Conservation (phyloP, 2,797 vertebrate species). For the Silurus aristotelis region DNA sequence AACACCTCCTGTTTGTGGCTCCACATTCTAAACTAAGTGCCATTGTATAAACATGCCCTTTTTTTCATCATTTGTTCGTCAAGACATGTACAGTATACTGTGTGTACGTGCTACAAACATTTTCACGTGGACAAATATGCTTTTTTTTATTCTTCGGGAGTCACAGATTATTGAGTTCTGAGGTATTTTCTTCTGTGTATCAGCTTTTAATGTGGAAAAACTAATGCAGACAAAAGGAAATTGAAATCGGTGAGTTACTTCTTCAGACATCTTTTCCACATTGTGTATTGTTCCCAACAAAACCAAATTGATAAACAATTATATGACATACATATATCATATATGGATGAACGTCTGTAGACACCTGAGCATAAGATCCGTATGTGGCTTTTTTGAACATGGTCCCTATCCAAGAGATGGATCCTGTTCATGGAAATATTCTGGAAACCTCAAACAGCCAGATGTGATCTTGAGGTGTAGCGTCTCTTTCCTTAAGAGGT, state of each 20-base stretch:
- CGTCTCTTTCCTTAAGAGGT: background rate
- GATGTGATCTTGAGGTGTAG: background rate
- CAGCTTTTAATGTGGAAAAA: too few species aligned
- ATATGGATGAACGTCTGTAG: too few species aligned
- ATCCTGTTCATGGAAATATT: background rate
- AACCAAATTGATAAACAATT: too few species aligned
- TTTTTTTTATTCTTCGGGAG: background rate
- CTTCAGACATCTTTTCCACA: too few species aligned
- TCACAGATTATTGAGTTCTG: background rate
- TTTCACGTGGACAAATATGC: background rate
- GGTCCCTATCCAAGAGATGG: background rate
- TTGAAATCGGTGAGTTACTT: too few species aligned
- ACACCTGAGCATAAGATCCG: too few species aligned
- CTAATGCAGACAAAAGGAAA: too few species aligned
- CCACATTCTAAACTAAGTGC: background rate
- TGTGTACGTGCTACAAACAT: background rate
- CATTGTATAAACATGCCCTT: background rate
- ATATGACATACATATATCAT: too few species aligned
- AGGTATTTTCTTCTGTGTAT: background rate
- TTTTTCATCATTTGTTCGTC: background rate
- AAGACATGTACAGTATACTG: background rate
- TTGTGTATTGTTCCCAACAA: too few species aligned
- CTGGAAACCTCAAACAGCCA: background rate
- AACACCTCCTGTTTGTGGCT: background rate
- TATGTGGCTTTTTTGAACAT: too few species aligned